Evolutionary conservation across 2,113 vertebrate species (phyloP).

Genomic region (Spea bombifrons): DNA sequence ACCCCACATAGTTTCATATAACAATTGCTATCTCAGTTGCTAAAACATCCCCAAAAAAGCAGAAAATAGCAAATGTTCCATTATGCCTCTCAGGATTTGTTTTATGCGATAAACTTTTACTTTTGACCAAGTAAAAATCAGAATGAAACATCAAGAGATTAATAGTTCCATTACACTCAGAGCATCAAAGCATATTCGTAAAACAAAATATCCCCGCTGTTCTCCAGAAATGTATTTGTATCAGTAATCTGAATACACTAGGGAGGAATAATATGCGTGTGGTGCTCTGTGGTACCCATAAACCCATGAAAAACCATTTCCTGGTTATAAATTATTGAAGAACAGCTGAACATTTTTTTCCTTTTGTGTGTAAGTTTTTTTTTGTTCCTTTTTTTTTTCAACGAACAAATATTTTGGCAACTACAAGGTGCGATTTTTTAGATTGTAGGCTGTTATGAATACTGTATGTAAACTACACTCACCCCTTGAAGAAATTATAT

Average conservation of each 20-base stretch:
- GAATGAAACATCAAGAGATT: neutral
- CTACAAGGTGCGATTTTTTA: neutral
- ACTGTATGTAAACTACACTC: no score
- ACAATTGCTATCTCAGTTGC: no score
- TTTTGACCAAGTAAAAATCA: neutral
- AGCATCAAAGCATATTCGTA: conserved; percentile 11
- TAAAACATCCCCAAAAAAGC: no score
- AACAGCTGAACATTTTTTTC: neutral
- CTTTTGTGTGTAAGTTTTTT: no score
- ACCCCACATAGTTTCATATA: no score
- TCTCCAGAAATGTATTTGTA: conserved; percentile 12
- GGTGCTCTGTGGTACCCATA: conserved; percentile 10
- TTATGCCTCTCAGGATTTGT: neutral
- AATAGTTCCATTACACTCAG: conserved; percentile 10
- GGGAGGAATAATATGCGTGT: conserved; percentile 12
- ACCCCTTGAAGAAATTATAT: no score
- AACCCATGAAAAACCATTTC: conserved; percentile 25
- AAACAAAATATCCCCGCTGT: conserved; percentile 5
- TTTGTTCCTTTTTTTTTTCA: no score
- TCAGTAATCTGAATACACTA: conserved; percentile 10
- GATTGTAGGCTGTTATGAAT: no score
- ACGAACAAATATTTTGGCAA: neutral
- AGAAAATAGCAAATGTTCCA: no score
- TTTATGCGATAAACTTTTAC: neutral
- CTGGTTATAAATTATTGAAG: conserved; percentile 9